phyloP scores from a whole-genome alignment of 37 sponge, comb jelly and placozoan species.

The Agelas oroides region DNA sequence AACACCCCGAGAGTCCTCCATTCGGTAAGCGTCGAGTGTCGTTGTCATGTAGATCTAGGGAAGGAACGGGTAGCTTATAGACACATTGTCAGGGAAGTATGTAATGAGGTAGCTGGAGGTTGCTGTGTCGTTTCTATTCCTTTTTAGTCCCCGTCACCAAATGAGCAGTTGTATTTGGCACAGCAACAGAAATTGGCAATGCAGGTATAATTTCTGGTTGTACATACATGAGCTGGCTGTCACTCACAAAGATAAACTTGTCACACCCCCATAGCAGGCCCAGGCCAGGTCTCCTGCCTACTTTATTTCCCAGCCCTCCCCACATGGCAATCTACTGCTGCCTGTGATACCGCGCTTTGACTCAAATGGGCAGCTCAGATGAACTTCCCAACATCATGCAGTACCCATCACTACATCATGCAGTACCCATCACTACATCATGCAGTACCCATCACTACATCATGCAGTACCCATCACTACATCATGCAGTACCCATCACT shows the following conservation, averaged over 20 bases:
- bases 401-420: too few species aligned
- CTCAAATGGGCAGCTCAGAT: background rate
- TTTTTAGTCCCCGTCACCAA: slow-evolving; percentile 16
- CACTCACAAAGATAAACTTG: background rate
- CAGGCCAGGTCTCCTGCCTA: slow-evolving; percentile 60
- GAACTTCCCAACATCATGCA: background rate
- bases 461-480: too few species aligned
- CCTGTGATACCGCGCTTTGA: slow-evolving; percentile 65
- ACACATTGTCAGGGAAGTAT: too few species aligned
- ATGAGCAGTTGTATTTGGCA: background rate
- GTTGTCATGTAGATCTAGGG: too few species aligned
- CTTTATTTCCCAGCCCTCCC: slow-evolving; percentile 54
- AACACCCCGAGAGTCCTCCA: background rate
- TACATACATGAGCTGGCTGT: background rate
- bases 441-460: too few species aligned
- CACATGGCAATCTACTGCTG: slow-evolving; percentile 46
- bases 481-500: too few species aligned
- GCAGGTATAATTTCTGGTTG: slow-evolving; percentile 1
- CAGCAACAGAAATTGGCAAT: slow-evolving; percentile 48
- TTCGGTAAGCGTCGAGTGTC: background rate
- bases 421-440: too few species aligned
- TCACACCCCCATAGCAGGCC: slow-evolving; percentile 45
- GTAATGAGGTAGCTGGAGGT: too few species aligned
- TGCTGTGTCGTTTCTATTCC: background rate
- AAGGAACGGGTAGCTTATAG: too few species aligned